phyloP scores from a whole-genome alignment of 2,797 vertebrate species.

The Sternotherus odoratus region DNA sequence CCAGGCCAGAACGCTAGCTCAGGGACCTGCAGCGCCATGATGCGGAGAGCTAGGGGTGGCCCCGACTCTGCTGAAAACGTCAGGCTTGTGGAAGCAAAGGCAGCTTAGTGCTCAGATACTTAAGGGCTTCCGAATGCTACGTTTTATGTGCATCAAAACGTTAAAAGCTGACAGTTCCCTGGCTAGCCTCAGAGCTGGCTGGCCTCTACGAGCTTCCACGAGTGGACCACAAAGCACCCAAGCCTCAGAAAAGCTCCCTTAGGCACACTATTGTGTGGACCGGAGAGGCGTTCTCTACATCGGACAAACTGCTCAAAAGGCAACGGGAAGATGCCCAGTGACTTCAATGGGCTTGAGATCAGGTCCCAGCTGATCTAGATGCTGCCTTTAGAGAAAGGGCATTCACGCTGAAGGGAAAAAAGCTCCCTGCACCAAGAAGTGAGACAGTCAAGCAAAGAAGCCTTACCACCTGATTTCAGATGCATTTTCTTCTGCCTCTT shows the following conservation, averaged over 20 bases:
- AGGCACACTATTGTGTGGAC: background rate
- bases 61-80: background rate
- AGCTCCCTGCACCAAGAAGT: background rate
- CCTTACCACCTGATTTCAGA: background rate
- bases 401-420: fast-evolving
- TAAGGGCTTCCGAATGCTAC: background rate
- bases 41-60: background rate
- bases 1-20: conserved; percentile 3
- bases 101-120: background rate
- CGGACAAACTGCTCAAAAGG: background rate
- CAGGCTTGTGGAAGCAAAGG: background rate
- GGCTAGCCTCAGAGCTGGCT: background rate
- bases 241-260: background rate
- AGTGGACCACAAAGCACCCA: background rate
- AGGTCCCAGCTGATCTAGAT: fast-evolving
- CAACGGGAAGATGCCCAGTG: background rate
- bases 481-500: background rate
- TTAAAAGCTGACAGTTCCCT: conserved; percentile 18
- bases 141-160: background rate
- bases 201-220: background rate
- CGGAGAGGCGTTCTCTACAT: background rate
- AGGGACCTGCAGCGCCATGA: background rate
- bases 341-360: background rate
- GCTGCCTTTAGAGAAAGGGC: background rate
- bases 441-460: background rate